phyloP scores from a whole-genome alignment of 2,888 invertebrate genomes.

The Drosophila paramelanica region DNA sequence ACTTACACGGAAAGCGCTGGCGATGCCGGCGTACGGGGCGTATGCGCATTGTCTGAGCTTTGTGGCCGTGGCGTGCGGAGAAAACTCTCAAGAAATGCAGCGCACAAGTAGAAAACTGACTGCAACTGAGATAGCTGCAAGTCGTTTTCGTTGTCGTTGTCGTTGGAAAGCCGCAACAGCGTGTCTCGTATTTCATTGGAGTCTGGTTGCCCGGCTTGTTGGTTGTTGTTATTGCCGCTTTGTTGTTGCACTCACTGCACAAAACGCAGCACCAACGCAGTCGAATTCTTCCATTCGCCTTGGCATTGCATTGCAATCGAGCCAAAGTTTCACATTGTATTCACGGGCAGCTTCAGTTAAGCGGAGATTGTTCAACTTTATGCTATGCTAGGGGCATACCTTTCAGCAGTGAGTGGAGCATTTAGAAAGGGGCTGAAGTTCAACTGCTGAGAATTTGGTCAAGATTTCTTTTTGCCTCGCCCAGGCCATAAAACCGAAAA shows the following conservation, averaged over 20 bases:
- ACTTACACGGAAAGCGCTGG: conserved; percentile 58
- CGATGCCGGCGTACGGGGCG: conserved; percentile 60
- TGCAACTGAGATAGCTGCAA: conserved; percentile 42
- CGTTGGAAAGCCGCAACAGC: conserved; percentile 64
- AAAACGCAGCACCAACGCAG: conserved; percentile 43
- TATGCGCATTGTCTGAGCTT: conserved; percentile 69
- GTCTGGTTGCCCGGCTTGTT: conserved; percentile 37
- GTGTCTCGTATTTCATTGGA: conserved; percentile 61
- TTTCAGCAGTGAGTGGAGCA: conserved; percentile 8
- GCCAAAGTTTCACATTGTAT: conserved; percentile 59
- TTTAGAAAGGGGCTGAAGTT: conserved; percentile 23
- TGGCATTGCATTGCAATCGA: conserved; percentile 48
- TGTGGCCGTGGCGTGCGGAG: conserved; percentile 48
- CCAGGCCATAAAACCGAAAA: not conserved
- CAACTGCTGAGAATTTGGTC: conserved; percentile 13
- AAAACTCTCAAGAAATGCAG: conserved; percentile 68
- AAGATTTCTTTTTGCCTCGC: conserved; percentile 1
- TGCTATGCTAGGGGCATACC: conserved; percentile 10
- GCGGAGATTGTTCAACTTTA: conserved; percentile 22
- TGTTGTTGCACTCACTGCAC: conserved; percentile 40
- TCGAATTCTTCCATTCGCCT: conserved; percentile 63
- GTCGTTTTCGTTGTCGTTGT: conserved; percentile 38
- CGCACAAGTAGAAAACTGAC: conserved; percentile 58
- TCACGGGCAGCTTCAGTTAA: conserved; percentile 40
- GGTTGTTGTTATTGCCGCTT: conserved; percentile 23